These are phyloP conservation scores for Ischnura elegans DNA, from an alignment of 2,888 invertebrate species.

Conservation along the genomic window DNA sequence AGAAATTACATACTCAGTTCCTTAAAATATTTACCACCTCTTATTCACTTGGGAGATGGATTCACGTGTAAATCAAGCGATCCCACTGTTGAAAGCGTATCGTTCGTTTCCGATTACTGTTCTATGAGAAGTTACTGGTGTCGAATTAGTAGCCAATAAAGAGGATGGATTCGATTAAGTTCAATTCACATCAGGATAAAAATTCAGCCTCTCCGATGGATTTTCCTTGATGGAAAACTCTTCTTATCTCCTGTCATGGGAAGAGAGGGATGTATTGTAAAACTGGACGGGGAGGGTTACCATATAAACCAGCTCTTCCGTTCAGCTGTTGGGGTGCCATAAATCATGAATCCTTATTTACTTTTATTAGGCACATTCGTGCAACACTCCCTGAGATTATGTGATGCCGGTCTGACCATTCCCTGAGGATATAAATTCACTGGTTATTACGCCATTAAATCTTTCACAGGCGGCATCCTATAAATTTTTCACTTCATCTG, in stretches of 20 bases:
- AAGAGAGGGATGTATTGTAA: slow-evolving; percentile 24
- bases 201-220: not conserved
- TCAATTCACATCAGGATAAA: not conserved
- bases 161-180: too few relatives aligned
- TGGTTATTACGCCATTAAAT: slow-evolving; percentile 16
- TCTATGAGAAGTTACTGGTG: too few relatives aligned
- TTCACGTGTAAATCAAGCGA: too few relatives aligned
- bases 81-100: too few relatives aligned
- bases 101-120: too few relatives aligned
- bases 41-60: too few relatives aligned
- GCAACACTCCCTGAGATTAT: slow-evolving; percentile 10
- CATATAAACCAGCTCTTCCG: slow-evolving; percentile 20
- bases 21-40: too few relatives aligned
- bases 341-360: slow-evolving; percentile 37
- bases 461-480: not conserved
- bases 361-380: slow-evolving; percentile 32
- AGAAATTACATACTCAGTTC: too few relatives aligned
- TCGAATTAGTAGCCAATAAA: too few relatives aligned
- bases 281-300: not conserved
- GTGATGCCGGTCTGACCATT: slow-evolving; percentile 16
- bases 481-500: not conserved
- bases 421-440: not conserved
- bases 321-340: slow-evolving; percentile 45
- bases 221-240: not conserved
- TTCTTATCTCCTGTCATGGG: not conserved